Base-by-base conservation (phyloP, 2,797 vertebrate species). In the Ctenopoma multispine region DNA sequence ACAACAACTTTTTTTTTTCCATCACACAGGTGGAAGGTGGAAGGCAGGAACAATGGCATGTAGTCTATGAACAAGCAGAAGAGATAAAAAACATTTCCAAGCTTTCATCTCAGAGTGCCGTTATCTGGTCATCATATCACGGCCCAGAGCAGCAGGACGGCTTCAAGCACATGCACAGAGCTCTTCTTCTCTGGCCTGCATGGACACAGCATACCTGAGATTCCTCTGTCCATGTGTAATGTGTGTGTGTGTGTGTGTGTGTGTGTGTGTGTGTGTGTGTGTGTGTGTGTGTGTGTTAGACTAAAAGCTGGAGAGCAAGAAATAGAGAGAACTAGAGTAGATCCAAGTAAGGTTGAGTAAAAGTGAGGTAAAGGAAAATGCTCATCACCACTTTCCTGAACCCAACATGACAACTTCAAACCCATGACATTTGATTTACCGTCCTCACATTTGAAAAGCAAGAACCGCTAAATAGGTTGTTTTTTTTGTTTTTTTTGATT, bases 71-170 rank as follows among this genome's bases (percentile, higher is more conserved):
- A 79, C 76, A 63, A 75, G 77, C 59, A 79, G 47, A 31, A 18
- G 51, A 84, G 87, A 91, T 87, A 81, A 89, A 82, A 82, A 70
- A 72, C 27, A 20, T 75, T 84, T 84, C 77, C 72, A 60, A 77
- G 86, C 90, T 87, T 91, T 91, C 80, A 90, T 90, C 83, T 84
- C 1, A 4, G 56, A 21, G 67, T 18, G 57, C 49, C 34, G 81
- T 79, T 90, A 91, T 91, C 90, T 87, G 70, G 59, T 70, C 82
- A 34, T 91, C 81, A 84, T 69, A 82, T 86, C 89, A 82, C 82
- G 82, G 83, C 83, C 67, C 82, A 79, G 60, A 85, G 87, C 71
- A 75, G 80, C 84, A 79, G 79, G 77, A 79, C 73, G 56, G 73
- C 85, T 82, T 83, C 82, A 80, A 54, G 75, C 81, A 77, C 85